These are phyloP conservation scores for Drosophila malerkotliana DNA, from an alignment of 1,140 invertebrate genomes.

Conservation along the genomic window DNA sequence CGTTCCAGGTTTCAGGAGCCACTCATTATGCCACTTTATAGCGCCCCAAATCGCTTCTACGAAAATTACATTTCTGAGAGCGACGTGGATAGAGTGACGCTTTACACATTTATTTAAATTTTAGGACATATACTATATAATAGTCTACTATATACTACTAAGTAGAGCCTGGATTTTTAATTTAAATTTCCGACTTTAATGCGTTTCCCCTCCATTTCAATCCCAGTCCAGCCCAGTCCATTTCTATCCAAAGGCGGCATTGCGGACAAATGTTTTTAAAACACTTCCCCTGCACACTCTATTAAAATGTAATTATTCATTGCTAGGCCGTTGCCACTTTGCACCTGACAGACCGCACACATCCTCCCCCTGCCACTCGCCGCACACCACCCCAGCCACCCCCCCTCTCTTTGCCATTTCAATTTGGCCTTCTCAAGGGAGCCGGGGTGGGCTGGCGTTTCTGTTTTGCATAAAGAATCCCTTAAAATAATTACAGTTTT, in stretches of 20 bases:
- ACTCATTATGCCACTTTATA: constrained; percentile 56
- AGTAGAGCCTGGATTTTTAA: constrained; percentile 1
- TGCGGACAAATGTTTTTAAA: constrained; percentile 61
- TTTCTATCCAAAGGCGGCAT: background rate
- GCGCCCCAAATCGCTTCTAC: constrained; percentile 31
- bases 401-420: constrained; percentile 33
- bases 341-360: constrained; percentile 58
- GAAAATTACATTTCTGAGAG: constrained; percentile 39
- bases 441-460: constrained; percentile 6
- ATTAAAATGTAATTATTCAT: constrained; percentile 80
- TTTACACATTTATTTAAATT: too few relatives aligned
- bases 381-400: background rate
- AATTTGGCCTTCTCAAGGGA: constrained; percentile 38
- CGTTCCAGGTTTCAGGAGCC: constrained; percentile 1
- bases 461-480: constrained; percentile 78
- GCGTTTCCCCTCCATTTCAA: too few relatives aligned
- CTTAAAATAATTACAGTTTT: constrained; percentile 80
- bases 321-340: constrained; percentile 75
- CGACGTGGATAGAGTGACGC: too few relatives aligned
- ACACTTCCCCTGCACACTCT: constrained; percentile 67
- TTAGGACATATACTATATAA: too few relatives aligned
- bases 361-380: constrained; percentile 4
- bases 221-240: too few relatives aligned
- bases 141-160: too few relatives aligned
- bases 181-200: background rate